Conservation (phyloP, 1,140 invertebrate genomes). For the Lasioglossum albipes region DNA sequence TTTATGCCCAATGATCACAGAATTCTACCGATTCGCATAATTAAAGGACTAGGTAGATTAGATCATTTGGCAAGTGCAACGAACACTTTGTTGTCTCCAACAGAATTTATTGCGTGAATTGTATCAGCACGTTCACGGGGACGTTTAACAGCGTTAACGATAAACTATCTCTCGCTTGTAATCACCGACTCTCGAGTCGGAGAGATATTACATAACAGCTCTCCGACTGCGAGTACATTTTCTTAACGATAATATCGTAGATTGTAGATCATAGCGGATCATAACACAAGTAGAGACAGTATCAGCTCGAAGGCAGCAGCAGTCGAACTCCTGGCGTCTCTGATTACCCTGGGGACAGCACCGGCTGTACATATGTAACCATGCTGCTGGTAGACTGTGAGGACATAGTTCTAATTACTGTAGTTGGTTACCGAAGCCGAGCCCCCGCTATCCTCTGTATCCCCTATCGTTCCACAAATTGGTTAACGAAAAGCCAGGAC, state of each 20-base stretch:
- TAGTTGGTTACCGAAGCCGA: background rate
- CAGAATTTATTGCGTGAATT: too few relatives aligned
- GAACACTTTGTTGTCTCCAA: too few relatives aligned
- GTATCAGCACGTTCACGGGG: background rate
- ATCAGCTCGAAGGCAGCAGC: background rate
- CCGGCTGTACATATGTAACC: slow-evolving; percentile 1
- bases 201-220: background rate
- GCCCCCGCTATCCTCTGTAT: background rate
- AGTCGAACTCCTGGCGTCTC: background rate
- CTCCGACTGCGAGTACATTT: background rate
- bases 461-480: background rate
- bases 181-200: too few relatives aligned
- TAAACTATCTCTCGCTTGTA: background rate
- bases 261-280: background rate
- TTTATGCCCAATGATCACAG: too few relatives aligned
- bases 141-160: background rate
- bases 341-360: background rate
- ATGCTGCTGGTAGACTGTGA: background rate
- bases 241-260: background rate
- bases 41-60: too few relatives aligned
- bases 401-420: slow-evolving; percentile 6
- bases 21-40: too few relatives aligned
- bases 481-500: background rate
- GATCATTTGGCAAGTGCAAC: too few relatives aligned
- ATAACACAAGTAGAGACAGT: background rate